Conservation (phyloP, 2,797 vertebrate species). For the Varecia variegata region DNA sequence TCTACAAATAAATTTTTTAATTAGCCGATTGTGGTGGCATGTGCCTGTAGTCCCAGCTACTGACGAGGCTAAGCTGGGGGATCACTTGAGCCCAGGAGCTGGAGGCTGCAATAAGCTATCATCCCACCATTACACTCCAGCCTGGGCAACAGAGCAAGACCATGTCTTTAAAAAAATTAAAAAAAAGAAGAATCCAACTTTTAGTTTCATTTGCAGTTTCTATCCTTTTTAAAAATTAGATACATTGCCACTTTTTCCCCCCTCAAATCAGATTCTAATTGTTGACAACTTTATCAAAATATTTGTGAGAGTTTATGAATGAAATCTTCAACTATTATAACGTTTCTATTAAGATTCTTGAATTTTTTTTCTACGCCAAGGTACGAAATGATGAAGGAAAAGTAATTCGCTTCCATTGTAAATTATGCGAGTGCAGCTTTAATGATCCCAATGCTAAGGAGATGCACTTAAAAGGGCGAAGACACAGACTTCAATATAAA, state of each 20-base stretch:
- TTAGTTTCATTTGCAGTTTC: background rate
- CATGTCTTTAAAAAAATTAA: background rate
- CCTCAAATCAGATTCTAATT: background rate
- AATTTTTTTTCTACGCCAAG: conserved; percentile 80
- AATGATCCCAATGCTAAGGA: conserved; percentile 99
- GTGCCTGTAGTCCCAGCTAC: background rate
- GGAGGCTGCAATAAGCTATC: background rate
- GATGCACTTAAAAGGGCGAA: conserved; percentile 97
- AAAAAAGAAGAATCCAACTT: background rate
- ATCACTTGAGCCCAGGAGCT: background rate
- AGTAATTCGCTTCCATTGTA: conserved; percentile 98
- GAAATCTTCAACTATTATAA: conserved; percentile 24
- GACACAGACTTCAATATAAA: conserved; percentile 98
- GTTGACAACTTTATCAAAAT: background rate
- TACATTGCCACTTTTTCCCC: background rate
- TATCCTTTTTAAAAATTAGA: background rate
- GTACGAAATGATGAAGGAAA: conserved; percentile 99
- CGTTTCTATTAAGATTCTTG: conserved; percentile 4
- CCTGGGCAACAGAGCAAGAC: background rate
- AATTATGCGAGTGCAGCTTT: conserved; percentile 98
- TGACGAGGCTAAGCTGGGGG: background rate
- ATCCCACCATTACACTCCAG: background rate
- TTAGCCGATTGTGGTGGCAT: background rate
- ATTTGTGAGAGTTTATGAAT: background rate
- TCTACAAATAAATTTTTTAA: background rate